Base-by-base conservation (phyloP, 2,113 vertebrate species). In the Galeopterus variegatus region DNA sequence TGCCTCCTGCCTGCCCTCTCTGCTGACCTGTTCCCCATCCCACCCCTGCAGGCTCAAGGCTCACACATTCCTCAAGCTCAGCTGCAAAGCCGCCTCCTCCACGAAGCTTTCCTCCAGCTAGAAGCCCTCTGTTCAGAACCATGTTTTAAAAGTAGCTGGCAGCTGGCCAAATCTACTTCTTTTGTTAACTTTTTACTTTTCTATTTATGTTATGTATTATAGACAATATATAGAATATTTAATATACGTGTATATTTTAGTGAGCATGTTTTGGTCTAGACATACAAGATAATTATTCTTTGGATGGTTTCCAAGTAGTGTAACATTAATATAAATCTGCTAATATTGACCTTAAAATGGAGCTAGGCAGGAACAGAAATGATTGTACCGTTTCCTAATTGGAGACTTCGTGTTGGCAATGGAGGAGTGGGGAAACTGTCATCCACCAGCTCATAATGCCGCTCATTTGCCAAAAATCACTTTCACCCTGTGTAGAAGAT, bases 121-220 rank as follows among this genome's bases (percentile, higher is more conserved):
- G 41, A 41, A 41, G 41, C 41, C 41, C 41, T 41, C 41, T 41
- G 41, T 4, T 41, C 41, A 41, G 41, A 41, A 41, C 41, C 6
- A 1, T 5, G 0, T 50, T 24, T 89, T 23, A 50, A 67, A 77
- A 86, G 28, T 28, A 82, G 67, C 58, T 69, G 64, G 91, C 60
- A 50, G 70, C 1, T 65, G 79, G 83, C 77, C 58, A 75, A 77
- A 79, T 70, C 28, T 9, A 93, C 89, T 50, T 76, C 31, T 58
- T 88, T 86, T 77, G 45, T 81, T 88, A 85, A 24, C 58, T 65
- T 96, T 91, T 41, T 41, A 73, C 85, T 97, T 54, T 88, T n/a
- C 8, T 85, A 50, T 64, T 33, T 92, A 48, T 69, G 81, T 64
- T 60, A 81, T 17, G 31, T 28, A 56, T 77, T 82, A 26, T 56